These are phyloP conservation scores for Sciurus niger DNA, from an alignment of 2,113 vertebrate species.

Conservation along the genomic window DNA sequence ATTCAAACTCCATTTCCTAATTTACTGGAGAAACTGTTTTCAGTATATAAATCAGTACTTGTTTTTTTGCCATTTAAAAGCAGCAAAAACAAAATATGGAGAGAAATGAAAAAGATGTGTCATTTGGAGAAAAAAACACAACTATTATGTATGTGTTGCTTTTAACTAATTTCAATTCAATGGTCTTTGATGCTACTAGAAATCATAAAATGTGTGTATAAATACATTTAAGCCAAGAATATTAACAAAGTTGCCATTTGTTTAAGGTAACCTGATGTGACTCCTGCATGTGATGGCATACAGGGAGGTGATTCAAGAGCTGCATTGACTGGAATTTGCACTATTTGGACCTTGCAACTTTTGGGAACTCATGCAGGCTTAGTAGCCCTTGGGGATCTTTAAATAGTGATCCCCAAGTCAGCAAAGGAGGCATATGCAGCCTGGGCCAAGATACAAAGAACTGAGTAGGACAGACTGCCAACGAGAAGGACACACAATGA, in stretches of 20 bases:
- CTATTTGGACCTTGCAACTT: not conserved
- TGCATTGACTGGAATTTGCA: not conserved
- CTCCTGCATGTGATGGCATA: not conserved
- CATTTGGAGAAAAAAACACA: not conserved
- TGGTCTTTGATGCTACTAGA: not conserved
- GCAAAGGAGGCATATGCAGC: too few relatives aligned
- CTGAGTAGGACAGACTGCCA: not conserved
- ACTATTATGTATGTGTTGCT: not conserved
- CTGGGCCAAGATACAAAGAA: not conserved
- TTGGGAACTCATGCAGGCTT: not conserved
- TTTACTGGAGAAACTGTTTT: constrained; percentile 57
- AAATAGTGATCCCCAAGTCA: not conserved
- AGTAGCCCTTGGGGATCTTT: not conserved
- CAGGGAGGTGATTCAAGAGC: not conserved
- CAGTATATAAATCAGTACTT: constrained; percentile 61
- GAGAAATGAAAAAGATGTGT: not conserved
- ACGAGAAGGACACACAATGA: not conserved
- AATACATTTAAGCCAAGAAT: not conserved
- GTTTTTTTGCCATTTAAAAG: constrained; percentile 52
- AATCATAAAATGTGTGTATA: not conserved
- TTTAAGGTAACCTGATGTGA: not conserved
- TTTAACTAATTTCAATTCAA: constrained; percentile 36
- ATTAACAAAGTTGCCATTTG: not conserved
- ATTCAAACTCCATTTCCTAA: constrained; percentile 67
- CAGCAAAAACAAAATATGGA: constrained; percentile 52